Base-by-base conservation (phyloP, 2,113 vertebrate genomes). In the Apteryx mantelli region DNA sequence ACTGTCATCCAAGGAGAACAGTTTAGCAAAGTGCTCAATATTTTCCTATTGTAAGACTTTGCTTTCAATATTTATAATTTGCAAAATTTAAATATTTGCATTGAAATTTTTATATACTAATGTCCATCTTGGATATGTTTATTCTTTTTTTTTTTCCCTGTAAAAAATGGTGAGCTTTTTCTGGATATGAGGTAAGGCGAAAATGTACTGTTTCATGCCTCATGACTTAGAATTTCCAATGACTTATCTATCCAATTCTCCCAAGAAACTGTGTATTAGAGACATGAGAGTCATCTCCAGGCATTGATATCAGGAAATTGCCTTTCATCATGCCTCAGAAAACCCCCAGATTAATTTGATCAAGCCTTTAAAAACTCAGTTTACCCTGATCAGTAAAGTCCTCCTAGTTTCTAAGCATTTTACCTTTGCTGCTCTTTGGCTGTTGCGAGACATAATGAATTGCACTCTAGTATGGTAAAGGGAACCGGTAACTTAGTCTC, bases 231-330 rank as follows among this genome's bases (percentile, higher is more conserved):
- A 90, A 78, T 53, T 26, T 64, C 2, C 6, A 25, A 6, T 26
- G 2, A 2, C 7, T 89, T 73, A 36, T 11, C 19, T 50, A 50
- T 65, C 25, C 18, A 32, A 1, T 61, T 73, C 40, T 84, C 7
- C 20, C 10, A 69, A 75, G 32, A 56, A 2, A 22, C 44, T 77
- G 12, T 82, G 17, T 34, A 19, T 60, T 60, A 58, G 30, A 58
- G 11, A 73, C 0, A 1, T 15, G 3, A 50, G 13, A 48, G 2
- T 80, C 89, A n/a, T 64, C 9, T 76, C 36, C 19, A 24, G 17
- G 17, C 24, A 55, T 21, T 3, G 1, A 53, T 2, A 1, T 10
- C 4, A 60, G 44, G 19, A 66, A 50, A 28, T 1, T 66, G 21
- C 3, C 11, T 71, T 75, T 61, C 84, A 58, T n/a, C 5, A 21